Conservation (phyloP, 2,888 invertebrate species). For the Hemicrepidius hirtus region DNA sequence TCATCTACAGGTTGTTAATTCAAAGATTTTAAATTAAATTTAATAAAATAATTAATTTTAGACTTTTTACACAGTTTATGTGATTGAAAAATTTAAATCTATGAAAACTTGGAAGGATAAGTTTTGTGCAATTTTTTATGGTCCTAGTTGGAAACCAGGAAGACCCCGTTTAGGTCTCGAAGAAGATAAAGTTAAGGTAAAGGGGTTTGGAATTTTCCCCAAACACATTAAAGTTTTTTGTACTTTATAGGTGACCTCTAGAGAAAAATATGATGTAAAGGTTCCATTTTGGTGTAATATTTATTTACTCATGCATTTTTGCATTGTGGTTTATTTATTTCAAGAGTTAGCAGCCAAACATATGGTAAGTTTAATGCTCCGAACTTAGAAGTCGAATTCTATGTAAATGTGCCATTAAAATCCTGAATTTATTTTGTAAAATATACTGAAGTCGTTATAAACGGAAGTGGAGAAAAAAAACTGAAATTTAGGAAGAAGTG, state of each 20-base stretch:
- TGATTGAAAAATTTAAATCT: constrained; percentile 77
- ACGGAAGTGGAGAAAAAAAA: too few species aligned
- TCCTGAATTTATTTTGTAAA: too few species aligned
- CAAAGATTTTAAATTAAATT: too few species aligned
- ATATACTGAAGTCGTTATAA: too few species aligned
- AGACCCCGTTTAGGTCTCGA: constrained; percentile 84
- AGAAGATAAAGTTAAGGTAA: constrained; percentile 84
- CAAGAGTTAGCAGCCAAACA: constrained; percentile 78
- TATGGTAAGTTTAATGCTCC: constrained; percentile 73
- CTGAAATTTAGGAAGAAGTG: too few species aligned
- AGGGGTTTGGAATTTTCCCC: constrained; percentile 59
- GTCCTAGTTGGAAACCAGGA: constrained; percentile 93
- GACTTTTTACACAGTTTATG: constrained; percentile 84
- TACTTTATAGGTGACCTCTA: constrained; percentile 75
- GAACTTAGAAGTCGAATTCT: background rate
- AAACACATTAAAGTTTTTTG: background rate
- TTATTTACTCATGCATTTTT: constrained; percentile 81
- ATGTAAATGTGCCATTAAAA: background rate
- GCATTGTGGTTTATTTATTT: constrained; percentile 79
- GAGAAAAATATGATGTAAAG: constrained; percentile 81
- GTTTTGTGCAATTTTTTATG: constrained; percentile 83
- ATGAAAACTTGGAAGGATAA: constrained; percentile 79
- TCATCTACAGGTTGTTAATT: constrained; percentile 83
- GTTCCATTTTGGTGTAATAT: constrained; percentile 81
- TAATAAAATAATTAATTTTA: constrained; percentile 64